These are phyloP conservation scores for Carlito syrichta DNA, from an alignment of 2,113 vertebrate species.

Conservation along the genomic window DNA sequence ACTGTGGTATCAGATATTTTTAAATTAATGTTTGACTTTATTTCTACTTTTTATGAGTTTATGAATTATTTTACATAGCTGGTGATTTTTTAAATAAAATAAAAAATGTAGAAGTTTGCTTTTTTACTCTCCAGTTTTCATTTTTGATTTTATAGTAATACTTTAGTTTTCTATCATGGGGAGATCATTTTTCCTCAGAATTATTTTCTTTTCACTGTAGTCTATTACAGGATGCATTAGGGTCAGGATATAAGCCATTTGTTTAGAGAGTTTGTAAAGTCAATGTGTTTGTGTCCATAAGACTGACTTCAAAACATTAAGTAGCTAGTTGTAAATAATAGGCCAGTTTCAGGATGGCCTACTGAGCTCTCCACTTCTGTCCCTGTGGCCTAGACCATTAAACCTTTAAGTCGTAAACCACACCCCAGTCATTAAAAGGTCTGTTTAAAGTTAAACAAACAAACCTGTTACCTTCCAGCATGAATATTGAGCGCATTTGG, in stretches of 20 bases:
- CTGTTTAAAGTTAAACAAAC: conserved; percentile 61
- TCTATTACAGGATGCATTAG: neutral
- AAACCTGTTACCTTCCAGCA: conserved; percentile 43
- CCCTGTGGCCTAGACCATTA: neutral
- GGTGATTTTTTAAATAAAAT: neutral
- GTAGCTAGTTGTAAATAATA: conserved; percentile 46
- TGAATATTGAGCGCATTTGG: neutral
- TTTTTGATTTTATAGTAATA: neutral
- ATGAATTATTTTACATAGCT: neutral
- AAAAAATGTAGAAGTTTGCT: neutral
- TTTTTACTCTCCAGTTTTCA: neutral
- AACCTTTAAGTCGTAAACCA: neutral
- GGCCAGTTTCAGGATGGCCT: conserved; percentile 84
- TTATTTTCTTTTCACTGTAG: neutral
- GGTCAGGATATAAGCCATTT: neutral
- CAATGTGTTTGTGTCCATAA: neutral
- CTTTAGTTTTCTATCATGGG: neutral
- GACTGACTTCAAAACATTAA: conserved; percentile 39
- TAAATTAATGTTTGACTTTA: neutral
- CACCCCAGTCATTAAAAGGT: conserved; percentile 62
- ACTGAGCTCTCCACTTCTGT: conserved; percentile 73
- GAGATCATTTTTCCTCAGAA: neutral
- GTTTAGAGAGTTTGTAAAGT: neutral
- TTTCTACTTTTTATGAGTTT: conserved; percentile 25
- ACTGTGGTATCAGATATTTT: neutral